Evolutionary conservation across 1,140 invertebrate genomes (phyloP), one percentile per base, ranked within the genome.

Genomic region (Drosophila pruinosa): DNA sequence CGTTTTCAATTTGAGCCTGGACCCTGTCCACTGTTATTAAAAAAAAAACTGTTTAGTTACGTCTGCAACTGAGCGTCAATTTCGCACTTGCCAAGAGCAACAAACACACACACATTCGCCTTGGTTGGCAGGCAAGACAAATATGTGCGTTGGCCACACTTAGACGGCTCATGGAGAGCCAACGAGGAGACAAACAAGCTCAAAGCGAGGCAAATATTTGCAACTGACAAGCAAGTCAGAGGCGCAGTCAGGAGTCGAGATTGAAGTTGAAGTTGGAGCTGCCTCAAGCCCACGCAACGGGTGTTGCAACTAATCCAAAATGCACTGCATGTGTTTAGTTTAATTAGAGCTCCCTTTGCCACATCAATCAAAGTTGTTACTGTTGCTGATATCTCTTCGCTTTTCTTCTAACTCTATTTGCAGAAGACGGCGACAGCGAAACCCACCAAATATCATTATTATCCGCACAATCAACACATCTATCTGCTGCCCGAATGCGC

Each of bases 391-490:
- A n/a, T 26, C 43, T 14, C n/a, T n/a, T n/a, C n/a, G 43, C 24
- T 19, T 41, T 41, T 47, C 0, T 43, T 21, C 26, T 39, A 31
- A 26, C 19, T 31, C 22, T 28, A 8, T 57, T 95, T 94, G 77
- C 94, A 96, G 95, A 95, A 95, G 70, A 93, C 95, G 76, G 92
- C 95, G 86, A 95, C 95, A 83, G 95, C 94, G 19, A 97, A 97
- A 90, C 96, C 96, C 2, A 97, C 96, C 34, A 97, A 97, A 92
- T 97, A 98, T 92, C 96, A 98, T 90, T 97, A 97, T 92, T 97
- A 97, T 92, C 96, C 96, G n/a, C 97, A 97, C 92, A 97, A 97
- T 92, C 96, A 97, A 92, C 96, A 97, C 91, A 96, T 97, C 78
- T 97, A 97, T 93, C 92, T 97, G 76, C 93, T 98, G 57, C 97